Percentiles rank a stretch among this genome's conserved stretches.
phyloP scores from a whole-genome alignment of 2,113 vertebrate species.

The Macrotus californicus region DNA sequence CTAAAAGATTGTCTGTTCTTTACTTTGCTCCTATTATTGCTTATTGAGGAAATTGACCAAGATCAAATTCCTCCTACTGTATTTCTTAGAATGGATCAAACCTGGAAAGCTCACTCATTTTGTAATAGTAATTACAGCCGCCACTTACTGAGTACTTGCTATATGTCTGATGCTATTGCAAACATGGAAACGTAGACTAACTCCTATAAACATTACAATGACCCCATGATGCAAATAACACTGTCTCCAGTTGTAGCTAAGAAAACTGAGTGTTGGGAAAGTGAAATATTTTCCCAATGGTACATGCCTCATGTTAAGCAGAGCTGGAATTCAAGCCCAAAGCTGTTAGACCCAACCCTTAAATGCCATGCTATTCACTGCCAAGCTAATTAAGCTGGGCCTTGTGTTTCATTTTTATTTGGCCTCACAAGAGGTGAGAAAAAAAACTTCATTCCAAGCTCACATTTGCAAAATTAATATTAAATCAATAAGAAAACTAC shows the following conservation, averaged over 20 bases:
- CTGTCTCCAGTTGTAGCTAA: not conserved
- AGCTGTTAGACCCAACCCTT: not conserved
- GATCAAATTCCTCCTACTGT: not conserved
- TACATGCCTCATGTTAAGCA: not conserved
- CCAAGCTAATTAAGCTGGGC: not conserved
- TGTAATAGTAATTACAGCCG: not conserved
- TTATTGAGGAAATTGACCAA: not conserved
- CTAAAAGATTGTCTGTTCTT: not conserved
- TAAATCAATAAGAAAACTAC: not conserved
- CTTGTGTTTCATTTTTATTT: not conserved
- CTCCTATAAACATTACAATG: not conserved
- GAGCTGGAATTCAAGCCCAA: not conserved
- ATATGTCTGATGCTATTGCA: not conserved
- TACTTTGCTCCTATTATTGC: not conserved
- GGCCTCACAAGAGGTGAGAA: not conserved
- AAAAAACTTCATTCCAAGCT: not conserved
- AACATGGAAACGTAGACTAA: not conserved
- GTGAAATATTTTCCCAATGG: not conserved
- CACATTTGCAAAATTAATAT: conserved; percentile 26
- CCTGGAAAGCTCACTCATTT: not conserved
- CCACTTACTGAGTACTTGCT: not conserved
- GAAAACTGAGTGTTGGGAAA: not conserved
- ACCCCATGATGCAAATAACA: not conserved
- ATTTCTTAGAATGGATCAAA: not conserved
- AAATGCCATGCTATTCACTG: not conserved